Evolutionary conservation across 2,113 vertebrate genomes (phyloP).

Genomic region (Plestiodon gilberti): DNA sequence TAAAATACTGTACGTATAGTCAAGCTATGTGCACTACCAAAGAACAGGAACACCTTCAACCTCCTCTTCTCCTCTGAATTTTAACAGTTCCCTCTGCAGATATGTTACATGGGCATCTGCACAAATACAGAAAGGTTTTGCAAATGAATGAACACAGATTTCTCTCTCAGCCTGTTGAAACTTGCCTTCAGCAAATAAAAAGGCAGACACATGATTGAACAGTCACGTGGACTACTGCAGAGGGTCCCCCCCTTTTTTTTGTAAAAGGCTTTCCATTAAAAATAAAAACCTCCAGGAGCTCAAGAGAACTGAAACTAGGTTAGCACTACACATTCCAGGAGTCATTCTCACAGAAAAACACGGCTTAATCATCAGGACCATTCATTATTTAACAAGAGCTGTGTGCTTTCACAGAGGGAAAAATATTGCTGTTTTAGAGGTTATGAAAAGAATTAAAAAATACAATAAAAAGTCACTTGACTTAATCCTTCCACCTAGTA

Average conservation of each 20-base stretch:
- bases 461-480: background rate
- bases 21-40: background rate
- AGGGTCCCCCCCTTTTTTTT: background rate
- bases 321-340: constrained; percentile 46
- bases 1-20: rapidly evolving
- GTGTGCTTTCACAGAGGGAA: constrained; percentile 33
- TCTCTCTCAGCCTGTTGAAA: constrained; percentile 36
- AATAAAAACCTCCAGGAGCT: constrained; percentile 40
- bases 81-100: background rate
- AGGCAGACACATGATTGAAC: constrained; percentile 37
- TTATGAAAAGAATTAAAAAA: background rate
- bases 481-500: background rate
- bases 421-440: background rate
- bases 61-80: constrained; percentile 20
- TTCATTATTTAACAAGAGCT: constrained; percentile 60
- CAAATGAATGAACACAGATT: constrained; percentile 53
- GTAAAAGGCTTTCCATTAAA: constrained; percentile 44
- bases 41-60: background rate
- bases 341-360: constrained; percentile 34
- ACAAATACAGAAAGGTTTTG: constrained; percentile 19
- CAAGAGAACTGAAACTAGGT: constrained; percentile 64
- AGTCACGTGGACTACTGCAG: constrained; percentile 47
- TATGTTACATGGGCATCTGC: rapidly evolving
- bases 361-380: constrained; percentile 51
- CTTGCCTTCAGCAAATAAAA: constrained; percentile 39